A percentile compares a stretch with the other conserved stretches of the same genome.
Conservation (phyloP, 2,888 invertebrate species). For the Melanargia galathea region DNA sequence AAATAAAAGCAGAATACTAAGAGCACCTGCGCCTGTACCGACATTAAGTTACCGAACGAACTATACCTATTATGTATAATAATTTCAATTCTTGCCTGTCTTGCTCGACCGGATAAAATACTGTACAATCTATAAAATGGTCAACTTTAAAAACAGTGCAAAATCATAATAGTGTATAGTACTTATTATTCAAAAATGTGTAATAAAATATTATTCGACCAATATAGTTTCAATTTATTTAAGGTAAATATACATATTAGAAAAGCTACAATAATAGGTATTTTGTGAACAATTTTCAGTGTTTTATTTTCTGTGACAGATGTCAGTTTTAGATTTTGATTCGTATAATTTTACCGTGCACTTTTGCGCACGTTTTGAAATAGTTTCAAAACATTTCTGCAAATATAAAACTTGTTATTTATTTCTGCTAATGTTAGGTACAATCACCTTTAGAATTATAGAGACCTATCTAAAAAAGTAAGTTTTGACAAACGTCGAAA, state of each 20-base stretch:
- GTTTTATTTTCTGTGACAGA: not conserved
- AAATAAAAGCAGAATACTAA: too few relatives aligned
- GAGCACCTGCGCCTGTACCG: too few relatives aligned
- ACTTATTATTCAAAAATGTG: constrained; percentile 6
- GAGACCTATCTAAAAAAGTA: too few relatives aligned
- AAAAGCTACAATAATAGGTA: constrained; percentile 19
- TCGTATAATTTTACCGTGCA: constrained; percentile 19
- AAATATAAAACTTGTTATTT: too few relatives aligned
- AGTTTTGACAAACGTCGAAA: too few relatives aligned
- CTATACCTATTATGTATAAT: too few relatives aligned
- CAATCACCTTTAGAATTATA: too few relatives aligned
- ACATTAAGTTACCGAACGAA: too few relatives aligned
- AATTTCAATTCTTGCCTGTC: not conserved
- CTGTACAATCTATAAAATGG: not conserved
- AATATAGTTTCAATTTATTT: constrained; percentile 37
- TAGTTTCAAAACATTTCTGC: not conserved
- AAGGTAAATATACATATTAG: constrained; percentile 11
- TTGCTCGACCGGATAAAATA: not conserved
- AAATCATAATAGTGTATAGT: constrained; percentile 7
- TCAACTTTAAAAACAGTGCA: constrained; percentile 4
- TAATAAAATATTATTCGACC: constrained; percentile 25
- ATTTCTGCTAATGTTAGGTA: too few relatives aligned
- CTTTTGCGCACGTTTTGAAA: not conserved
- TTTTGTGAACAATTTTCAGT: constrained; percentile 25
- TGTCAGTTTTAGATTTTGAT: not conserved